Conservation (phyloP, 2,113 vertebrate genomes). For the Eurypyga helias region DNA sequence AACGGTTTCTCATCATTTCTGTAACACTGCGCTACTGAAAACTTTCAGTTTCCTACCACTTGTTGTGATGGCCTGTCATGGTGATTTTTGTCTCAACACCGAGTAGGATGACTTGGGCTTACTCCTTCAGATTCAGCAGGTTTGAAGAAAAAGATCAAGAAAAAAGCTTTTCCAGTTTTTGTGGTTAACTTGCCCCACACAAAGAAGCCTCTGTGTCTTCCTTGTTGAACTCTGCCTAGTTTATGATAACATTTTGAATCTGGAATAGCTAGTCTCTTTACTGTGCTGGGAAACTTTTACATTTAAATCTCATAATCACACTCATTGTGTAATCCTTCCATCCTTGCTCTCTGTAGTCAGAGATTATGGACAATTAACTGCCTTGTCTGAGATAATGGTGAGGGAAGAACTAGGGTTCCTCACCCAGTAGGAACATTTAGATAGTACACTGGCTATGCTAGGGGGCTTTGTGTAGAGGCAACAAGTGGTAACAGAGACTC, state of each 20-base stretch:
- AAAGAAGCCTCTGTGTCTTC: not conserved
- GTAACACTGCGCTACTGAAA: not conserved
- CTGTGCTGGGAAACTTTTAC: not conserved
- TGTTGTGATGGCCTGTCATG: not conserved
- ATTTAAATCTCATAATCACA: not conserved
- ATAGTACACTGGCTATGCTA: rapidly evolving
- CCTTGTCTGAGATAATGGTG: not conserved
- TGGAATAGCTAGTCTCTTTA: not conserved
- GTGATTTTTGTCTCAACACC: not conserved
- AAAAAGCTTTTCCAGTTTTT: not conserved
- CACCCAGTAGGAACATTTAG: not conserved
- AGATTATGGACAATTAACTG: not conserved
- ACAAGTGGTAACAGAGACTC: not conserved
- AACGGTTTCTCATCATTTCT: not conserved
- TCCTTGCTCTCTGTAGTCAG: not conserved
- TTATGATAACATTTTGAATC: not conserved
- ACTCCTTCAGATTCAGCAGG: not conserved
- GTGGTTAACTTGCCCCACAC: not conserved
- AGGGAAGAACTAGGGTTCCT: not conserved
- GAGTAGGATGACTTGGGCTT: not conserved
- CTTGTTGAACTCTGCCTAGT: not conserved
- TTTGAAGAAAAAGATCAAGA: not conserved
- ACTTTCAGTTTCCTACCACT: not conserved
- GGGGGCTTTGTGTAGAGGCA: not conserved
- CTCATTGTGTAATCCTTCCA: not conserved